phyloP scores from a whole-genome alignment of 2,113 vertebrate genomes.

The Poeciliopsis occidentalis region DNA sequence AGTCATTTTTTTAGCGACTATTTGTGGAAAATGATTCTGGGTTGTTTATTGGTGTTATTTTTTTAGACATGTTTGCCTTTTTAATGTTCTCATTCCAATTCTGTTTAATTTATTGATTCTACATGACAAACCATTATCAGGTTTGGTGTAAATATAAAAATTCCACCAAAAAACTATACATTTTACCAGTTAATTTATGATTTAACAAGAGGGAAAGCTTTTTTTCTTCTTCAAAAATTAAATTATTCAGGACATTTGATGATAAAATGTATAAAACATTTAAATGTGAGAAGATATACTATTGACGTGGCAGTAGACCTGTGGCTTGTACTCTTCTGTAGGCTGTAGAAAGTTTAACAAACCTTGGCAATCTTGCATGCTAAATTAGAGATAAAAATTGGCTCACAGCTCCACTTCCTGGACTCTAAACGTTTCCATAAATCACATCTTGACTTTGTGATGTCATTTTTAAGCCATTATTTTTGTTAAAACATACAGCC shows the following conservation, averaged over 20 bases:
- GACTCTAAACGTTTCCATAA: neutral
- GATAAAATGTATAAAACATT: neutral
- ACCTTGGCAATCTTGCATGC: neutral
- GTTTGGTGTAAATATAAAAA: too few species aligned
- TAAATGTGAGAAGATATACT: neutral
- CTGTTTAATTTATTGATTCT: neutral
- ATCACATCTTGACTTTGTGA: neutral
- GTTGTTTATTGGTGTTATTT: too few species aligned
- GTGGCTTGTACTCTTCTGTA: neutral
- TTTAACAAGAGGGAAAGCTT: neutral
- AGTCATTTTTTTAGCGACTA: too few species aligned
- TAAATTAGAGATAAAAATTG: neutral
- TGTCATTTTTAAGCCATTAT: neutral
- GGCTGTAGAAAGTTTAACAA: neutral
- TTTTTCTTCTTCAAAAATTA: neutral
- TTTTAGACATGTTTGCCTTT: too few species aligned
- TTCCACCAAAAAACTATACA: too few species aligned
- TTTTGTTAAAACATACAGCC: neutral
- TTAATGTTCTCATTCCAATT: too few species aligned
- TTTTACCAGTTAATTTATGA: neutral
- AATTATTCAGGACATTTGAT: neutral
- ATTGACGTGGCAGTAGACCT: neutral
- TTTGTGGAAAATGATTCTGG: too few species aligned
- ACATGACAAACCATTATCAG: neutral
- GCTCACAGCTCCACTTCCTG: neutral